A percentile compares a stretch with the other conserved stretches of the same genome.
Conservation (phyloP, 2,797 vertebrate genomes). For the Adrianichthys oophorus region DNA sequence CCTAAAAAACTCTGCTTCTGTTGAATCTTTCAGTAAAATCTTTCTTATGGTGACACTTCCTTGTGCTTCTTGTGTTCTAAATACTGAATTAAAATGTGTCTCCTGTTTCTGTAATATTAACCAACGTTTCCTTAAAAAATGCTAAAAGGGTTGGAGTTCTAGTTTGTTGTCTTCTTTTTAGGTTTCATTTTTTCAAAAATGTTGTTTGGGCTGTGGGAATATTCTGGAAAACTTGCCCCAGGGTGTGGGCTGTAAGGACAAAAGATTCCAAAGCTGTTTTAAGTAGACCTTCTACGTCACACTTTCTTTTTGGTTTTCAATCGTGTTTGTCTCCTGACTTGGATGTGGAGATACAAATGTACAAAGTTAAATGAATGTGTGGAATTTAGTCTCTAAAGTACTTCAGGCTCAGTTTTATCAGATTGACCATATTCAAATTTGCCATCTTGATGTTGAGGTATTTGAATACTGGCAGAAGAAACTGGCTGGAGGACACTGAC, state of each 20-base stretch:
- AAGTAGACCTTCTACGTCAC: neutral
- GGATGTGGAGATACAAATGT: neutral
- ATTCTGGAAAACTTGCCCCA: slow-evolving; percentile 3
- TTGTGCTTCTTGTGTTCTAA: neutral
- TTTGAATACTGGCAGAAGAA: slow-evolving; percentile 49
- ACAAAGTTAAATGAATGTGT: neutral
- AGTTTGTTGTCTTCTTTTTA: slow-evolving; percentile 2
- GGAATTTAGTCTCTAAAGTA: slow-evolving; percentile 10
- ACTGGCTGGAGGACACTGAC: slow-evolving; percentile 1
- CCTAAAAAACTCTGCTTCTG: neutral
- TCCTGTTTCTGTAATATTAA: slow-evolving; percentile 2
- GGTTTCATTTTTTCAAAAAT: slow-evolving; percentile 28
- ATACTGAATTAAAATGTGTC: neutral
- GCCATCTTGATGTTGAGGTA: slow-evolving; percentile 12
- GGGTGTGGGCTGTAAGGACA: slow-evolving; percentile 23
- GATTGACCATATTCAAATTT: slow-evolving; percentile 53
- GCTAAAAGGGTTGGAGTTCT: slow-evolving; percentile 2
- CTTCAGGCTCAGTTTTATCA: slow-evolving; percentile 37
- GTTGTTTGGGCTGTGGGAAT: slow-evolving; percentile 2
- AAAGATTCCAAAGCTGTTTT: slow-evolving; percentile 17
- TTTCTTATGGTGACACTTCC: neutral
- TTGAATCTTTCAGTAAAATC: neutral
- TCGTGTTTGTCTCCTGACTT: neutral
- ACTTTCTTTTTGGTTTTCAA: neutral
- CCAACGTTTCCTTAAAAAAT: neutral